Evolutionary conservation across 2,113 vertebrate genomes (phyloP).

Genomic region (Nothobranchius furzeri): DNA sequence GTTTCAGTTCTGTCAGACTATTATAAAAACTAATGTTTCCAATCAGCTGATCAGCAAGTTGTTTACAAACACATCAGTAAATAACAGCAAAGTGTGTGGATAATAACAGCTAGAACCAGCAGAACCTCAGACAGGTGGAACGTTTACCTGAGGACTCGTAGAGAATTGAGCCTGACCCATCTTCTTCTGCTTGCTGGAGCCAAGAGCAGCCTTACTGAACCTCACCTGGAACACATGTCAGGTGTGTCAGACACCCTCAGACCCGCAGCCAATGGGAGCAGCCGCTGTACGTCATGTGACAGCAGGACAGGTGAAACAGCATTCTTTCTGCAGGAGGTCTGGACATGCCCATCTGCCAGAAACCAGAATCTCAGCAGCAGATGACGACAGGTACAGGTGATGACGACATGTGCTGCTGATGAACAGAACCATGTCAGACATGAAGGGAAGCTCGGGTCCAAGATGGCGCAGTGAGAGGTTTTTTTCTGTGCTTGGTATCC

Average conservation of each 20-base stretch:
- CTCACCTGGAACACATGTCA: neutral
- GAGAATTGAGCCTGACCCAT: slow-evolving; percentile 51
- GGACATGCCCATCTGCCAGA: neutral
- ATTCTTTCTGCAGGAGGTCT: slow-evolving; percentile 17
- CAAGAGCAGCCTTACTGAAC: neutral
- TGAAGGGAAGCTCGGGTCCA: too few relatives aligned
- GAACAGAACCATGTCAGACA: neutral
- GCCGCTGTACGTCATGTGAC: slow-evolving; percentile 23
- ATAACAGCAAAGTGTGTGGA: too few relatives aligned
- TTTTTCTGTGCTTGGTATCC: too few relatives aligned
- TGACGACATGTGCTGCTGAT: neutral
- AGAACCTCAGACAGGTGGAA: neutral
- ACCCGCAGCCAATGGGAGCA: slow-evolving; percentile 1
- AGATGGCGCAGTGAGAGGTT: too few relatives aligned
- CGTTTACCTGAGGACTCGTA: slow-evolving; percentile 52
- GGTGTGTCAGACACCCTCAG: slow-evolving; percentile 1
- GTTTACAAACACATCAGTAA: too few relatives aligned
- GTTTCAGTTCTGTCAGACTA: too few relatives aligned
- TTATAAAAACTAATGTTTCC: too few relatives aligned
- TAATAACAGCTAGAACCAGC: too few relatives aligned
- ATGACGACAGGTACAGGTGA: neutral
- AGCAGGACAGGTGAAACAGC: slow-evolving; percentile 32
- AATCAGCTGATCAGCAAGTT: too few relatives aligned
- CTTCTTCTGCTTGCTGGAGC: neutral
- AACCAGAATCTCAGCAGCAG: neutral